Base-by-base conservation (phyloP, 2,113 vertebrate species). In the Heteronetta atricapilla region DNA sequence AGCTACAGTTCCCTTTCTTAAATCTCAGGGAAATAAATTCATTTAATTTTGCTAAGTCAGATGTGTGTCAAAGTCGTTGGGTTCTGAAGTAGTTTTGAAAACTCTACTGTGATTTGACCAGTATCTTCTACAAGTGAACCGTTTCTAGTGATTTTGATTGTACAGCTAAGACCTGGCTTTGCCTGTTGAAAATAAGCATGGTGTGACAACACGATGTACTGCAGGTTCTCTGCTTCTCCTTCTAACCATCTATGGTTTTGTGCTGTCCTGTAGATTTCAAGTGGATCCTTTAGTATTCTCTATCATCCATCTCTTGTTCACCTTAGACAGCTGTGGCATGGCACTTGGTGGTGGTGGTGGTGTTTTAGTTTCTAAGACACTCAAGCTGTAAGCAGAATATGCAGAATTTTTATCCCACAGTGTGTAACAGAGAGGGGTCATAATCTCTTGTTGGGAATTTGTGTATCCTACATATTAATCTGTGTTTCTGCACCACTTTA, bases 121-220 rank as follows among this genome's bases (percentile, higher is more conserved):
- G 18, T 36, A 56, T 28, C 5, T 73, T 50, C n/a, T 22, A 36
- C 44, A 62, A 84, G 59, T 0, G 0, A 55, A 76, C 17, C 3
- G 3, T 50, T 70, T 90, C 56, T 33, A 33, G 15, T 36, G 64
- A 63, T 72, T 82, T 33, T 0, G 1, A 31, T 16, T 1, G 0
- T 11, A 31, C 18, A 62, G 22, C 31, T 74, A 46, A 74, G 46
- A 8, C 59, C 34, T 86, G 40, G 59, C 33, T 66, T 78, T 89
- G 5, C 56, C 38, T 28, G 60, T 20, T 64, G 23, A 42, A 81
- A 87, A 68, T 26, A 40, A 86, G 19, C 8, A 11, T 28, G 8
- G 2, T 38, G 64, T 74, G 31, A 25, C 59, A 70, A 33, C 8
- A 23, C 6, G 17, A 28, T 4, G 1, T 21, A 48, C 6, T 42